phyloP scores from a whole-genome alignment of 2,113 vertebrate species.

The Hypomesus transpacificus region DNA sequence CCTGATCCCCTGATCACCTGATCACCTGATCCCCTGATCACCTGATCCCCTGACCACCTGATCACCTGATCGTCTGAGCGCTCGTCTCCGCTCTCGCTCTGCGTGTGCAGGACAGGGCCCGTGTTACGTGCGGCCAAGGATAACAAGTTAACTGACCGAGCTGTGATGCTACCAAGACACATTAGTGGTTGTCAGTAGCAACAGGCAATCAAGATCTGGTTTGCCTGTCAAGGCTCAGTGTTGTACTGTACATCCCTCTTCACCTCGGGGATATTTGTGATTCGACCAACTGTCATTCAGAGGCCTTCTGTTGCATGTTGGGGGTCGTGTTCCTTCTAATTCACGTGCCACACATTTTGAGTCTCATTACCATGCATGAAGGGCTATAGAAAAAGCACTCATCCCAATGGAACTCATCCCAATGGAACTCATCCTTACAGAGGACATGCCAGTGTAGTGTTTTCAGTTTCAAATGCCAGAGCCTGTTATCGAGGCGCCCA shows the following conservation, averaged over 20 bases:
- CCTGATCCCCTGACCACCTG: neutral
- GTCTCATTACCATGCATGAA: neutral
- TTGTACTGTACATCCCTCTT: slow-evolving; percentile 37
- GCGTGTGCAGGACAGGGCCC: too few species aligned
- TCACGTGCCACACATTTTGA: neutral
- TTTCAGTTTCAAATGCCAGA: slow-evolving; percentile 24
- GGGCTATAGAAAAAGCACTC: slow-evolving; percentile 23
- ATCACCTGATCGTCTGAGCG: neutral
- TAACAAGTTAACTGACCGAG: slow-evolving; percentile 19
- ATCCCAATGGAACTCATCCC: slow-evolving; percentile 17
- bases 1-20: neutral
- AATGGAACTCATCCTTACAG: slow-evolving; percentile 27
- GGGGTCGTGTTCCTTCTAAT: neutral
- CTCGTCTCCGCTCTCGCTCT: neutral
- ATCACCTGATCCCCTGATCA: neutral
- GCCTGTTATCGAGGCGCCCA: slow-evolving; percentile 34
- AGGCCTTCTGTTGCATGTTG: neutral
- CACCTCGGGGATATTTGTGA: slow-evolving; percentile 37
- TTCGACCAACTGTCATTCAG: slow-evolving; percentile 23
- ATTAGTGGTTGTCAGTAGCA: slow-evolving; percentile 62
- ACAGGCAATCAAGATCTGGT: slow-evolving; percentile 46
- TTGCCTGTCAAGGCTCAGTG: slow-evolving; percentile 43
- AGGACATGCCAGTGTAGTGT: neutral
- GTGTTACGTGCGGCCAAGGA: slow-evolving; percentile 8
- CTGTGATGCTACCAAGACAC: slow-evolving; percentile 27